Percentiles rank a stretch among this genome's conserved stretches.
Conservation (phyloP, 2,113 vertebrate species). For the Poeciliopsis prolifica region DNA sequence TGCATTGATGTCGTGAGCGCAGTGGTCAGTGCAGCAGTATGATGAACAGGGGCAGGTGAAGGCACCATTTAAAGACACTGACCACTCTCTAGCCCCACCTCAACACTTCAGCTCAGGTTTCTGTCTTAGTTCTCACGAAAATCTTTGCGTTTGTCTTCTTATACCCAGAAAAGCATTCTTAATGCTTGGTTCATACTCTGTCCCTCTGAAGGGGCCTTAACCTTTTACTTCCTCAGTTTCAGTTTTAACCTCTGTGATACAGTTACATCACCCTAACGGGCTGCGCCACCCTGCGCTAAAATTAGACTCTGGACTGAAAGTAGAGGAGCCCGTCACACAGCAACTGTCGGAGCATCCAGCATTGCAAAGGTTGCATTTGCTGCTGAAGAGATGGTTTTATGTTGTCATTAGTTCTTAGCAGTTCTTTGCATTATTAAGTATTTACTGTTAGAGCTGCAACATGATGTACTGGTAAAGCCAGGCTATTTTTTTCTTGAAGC, state of each 20-base stretch:
- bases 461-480: not conserved
- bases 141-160: not conserved
- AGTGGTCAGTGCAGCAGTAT: not conserved
- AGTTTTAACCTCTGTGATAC: conserved; percentile 35
- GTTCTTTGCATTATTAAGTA: not conserved
- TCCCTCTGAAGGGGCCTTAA: not conserved
- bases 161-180: not conserved
- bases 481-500: too few species aligned
- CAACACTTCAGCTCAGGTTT: not conserved
- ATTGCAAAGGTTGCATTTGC: too few species aligned
- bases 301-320: conserved; percentile 46
- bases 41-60: not conserved
- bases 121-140: not conserved
- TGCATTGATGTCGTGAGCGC: not conserved
- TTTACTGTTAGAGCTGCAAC: not conserved
- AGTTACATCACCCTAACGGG: conserved; percentile 33
- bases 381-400: too few species aligned
- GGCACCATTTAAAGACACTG: too few species aligned
- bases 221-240: conserved; percentile 26
- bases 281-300: conserved; percentile 17
- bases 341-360: too few species aligned
- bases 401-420: too few species aligned
- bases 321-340: conserved; percentile 29
- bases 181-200: not conserved
- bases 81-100: not conserved